Conservation (phyloP, 2,888 invertebrate genomes). For the Agapostemon virescens region DNA sequence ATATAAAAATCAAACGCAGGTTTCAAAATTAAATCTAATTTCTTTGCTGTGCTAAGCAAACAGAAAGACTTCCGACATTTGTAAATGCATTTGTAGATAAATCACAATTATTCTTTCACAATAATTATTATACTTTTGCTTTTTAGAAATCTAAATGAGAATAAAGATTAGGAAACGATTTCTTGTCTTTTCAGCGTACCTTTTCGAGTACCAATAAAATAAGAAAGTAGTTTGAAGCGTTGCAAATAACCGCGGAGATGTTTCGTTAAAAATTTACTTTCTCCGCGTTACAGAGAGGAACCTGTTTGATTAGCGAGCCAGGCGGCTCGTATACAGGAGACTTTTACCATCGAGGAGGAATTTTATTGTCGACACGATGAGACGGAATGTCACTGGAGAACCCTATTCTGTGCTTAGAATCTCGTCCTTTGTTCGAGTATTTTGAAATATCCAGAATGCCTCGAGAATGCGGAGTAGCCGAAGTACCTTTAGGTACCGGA, state of each 20-base stretch:
- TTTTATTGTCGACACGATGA: neutral
- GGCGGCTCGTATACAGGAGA: neutral
- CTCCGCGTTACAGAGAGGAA: neutral
- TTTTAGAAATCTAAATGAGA: no score
- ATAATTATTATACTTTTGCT: no score
- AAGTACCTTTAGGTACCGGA: slow-evolving; percentile 29
- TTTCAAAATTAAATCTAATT: no score
- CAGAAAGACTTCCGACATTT: no score
- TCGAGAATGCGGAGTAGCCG: slow-evolving; percentile 31
- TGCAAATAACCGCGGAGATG: neutral
- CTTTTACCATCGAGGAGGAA: neutral
- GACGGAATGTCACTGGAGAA: slow-evolving; percentile 22
- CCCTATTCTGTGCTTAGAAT: slow-evolving; percentile 14
- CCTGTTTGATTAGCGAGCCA: neutral
- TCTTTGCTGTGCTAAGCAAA: no score
- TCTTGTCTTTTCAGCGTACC: neutral
- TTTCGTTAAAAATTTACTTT: neutral
- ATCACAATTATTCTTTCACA: no score
- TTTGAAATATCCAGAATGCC: slow-evolving; percentile 12
- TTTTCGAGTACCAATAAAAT: neutral
- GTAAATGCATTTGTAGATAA: no score
- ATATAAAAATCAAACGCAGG: neutral
- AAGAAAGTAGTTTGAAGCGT: neutral
- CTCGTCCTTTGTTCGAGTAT: slow-evolving; percentile 19
- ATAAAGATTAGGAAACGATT: neutral